phyloP scores from a whole-genome alignment of 2,797 vertebrate genomes.

The Lagocephalus sceleratus region DNA sequence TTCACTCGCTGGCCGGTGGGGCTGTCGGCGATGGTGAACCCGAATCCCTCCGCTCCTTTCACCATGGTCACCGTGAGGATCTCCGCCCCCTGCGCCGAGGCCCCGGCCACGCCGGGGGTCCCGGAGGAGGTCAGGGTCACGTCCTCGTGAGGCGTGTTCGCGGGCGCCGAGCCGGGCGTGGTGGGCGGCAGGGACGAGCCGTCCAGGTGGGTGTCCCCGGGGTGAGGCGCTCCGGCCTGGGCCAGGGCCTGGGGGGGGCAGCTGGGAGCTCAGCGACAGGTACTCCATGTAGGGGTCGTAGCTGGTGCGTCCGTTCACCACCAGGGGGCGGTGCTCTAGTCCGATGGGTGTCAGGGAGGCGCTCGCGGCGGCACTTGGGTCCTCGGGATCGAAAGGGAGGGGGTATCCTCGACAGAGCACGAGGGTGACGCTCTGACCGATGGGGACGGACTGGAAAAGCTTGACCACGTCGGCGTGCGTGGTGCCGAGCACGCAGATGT shows the following conservation, averaged over 20 bases:
- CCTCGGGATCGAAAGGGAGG: constrained; percentile 97
- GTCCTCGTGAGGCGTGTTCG: constrained; percentile 84
- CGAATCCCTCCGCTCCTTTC: constrained; percentile 97
- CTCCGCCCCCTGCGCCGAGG: constrained; percentile 85
- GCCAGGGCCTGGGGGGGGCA: constrained; percentile 88
- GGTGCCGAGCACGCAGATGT: constrained; percentile 97
- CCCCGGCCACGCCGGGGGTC: constrained; percentile 79
- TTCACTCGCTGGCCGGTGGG: constrained; percentile 97
- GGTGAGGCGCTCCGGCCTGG: constrained; percentile 81
- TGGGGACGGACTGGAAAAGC: constrained; percentile 98
- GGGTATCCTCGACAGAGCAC: constrained; percentile 98
- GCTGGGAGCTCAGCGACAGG: constrained; percentile 95
- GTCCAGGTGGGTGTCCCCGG: constrained; percentile 92
- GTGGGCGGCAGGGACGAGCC: constrained; percentile 85
- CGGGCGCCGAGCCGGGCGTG: constrained; percentile 74
- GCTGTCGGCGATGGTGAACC: constrained; percentile 98
- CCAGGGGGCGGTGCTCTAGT: constrained; percentile 89
- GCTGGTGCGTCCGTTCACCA: constrained; percentile 94
- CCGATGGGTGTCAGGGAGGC: constrained; percentile 90
- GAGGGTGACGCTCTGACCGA: constrained; percentile 96
- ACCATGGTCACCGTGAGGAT: constrained; percentile 97
- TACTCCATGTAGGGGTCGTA: constrained; percentile 99
- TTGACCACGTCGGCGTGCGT: constrained; percentile 99
- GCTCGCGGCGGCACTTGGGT: constrained; percentile 75
- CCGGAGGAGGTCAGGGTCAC: constrained; percentile 96